Evolutionary conservation across 2,797 vertebrate species (phyloP), one percentile per base, ranked within the genome.

Genomic region (Eutrigla gurnardus): DNA sequence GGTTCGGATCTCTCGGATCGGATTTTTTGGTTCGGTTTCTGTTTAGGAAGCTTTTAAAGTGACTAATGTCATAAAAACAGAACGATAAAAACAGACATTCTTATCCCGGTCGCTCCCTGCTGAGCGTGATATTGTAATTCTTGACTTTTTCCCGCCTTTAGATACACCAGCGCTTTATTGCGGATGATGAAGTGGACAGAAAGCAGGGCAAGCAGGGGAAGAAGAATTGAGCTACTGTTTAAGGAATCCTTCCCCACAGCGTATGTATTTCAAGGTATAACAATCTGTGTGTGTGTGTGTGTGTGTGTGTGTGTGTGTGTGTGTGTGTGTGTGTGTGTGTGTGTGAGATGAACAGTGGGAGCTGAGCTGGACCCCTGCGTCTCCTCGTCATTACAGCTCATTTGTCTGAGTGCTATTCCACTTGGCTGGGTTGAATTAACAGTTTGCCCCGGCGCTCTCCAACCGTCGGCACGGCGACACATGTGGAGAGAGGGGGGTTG

Each of bases 351-450:
- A 73, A 75, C 81, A 83, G 77, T 80, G 76, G 67, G 86, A 86
- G 78, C 32, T 3, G 68, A 75, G 87, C 77, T 69, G 87, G 85
- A 90, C 87, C 87, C 84, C 88, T 81, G 88, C 50, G 78, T 90
- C 85, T 91, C 81, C 72, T 61, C 81, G 78, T 91, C 91, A 92
- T 92, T 92, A 90, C 83, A 89, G 89, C 89, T 91, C 88, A 92
- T 93, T 94, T 93, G 89, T 93, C 89, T 92, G 91, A 92, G 89
- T 88, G 86, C 84, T 88, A 91, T 92, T 90, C 84, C 90, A 92
- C 91, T 92, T 87, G 90, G 87, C 89, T 91, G 88, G 86, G 87
- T 82, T 89, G 89, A 89, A 85, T 89, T 92, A 89, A 91, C 93
- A 86, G 89, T 92, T 93, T 91, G 88, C 75, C 83, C 85, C 53